Evolutionary conservation across 2,888 invertebrate genomes (phyloP).

Genomic region (Horisme vitalbata): DNA sequence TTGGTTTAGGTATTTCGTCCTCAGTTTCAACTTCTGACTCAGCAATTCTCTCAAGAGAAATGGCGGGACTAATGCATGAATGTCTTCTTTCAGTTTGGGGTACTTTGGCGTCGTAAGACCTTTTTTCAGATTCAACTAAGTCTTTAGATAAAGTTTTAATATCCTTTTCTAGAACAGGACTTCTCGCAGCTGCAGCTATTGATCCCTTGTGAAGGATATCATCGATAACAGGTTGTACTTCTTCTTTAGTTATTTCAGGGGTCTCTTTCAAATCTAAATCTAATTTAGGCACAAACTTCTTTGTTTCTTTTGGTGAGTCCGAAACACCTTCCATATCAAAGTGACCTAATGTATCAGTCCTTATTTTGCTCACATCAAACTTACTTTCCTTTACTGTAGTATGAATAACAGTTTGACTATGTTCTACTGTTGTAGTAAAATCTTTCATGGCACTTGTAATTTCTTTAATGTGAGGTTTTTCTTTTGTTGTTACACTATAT

Average conservation of each 20-base stretch:
- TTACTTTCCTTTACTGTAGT: slow-evolving; percentile 46
- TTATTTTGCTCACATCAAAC: slow-evolving; percentile 70
- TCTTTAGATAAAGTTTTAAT: slow-evolving; percentile 64
- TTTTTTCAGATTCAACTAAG: slow-evolving; percentile 65
- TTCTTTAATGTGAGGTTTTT: slow-evolving; percentile 42
- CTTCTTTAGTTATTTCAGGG: slow-evolving; percentile 67
- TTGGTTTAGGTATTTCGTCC: slow-evolving; percentile 50
- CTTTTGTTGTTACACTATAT: slow-evolving; percentile 42
- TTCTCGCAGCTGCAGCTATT: slow-evolving; percentile 63
- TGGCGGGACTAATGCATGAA: slow-evolving; percentile 76
- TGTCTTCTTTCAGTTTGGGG: slow-evolving; percentile 73
- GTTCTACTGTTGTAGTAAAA: slow-evolving; percentile 39
- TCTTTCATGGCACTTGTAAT: slow-evolving; percentile 42
- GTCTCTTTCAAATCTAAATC: slow-evolving; percentile 53
- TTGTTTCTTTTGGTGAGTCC: slow-evolving; percentile 46
- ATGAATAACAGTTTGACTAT: slow-evolving; percentile 38
- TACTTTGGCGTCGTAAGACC: slow-evolving; percentile 75
- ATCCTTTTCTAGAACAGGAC: slow-evolving; percentile 69
- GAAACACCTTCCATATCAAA: slow-evolving; percentile 55
- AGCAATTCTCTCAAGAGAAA: slow-evolving; percentile 73
- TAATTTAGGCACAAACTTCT: slow-evolving; percentile 49
- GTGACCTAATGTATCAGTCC: slow-evolving; percentile 68
- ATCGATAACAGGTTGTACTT: slow-evolving; percentile 71
- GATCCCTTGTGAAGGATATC: slow-evolving; percentile 71
- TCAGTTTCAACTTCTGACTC: slow-evolving; percentile 75